Evolutionary conservation across 1,140 invertebrate genomes (phyloP).

Genomic region (Pseudomyrmex sp.): DNA sequence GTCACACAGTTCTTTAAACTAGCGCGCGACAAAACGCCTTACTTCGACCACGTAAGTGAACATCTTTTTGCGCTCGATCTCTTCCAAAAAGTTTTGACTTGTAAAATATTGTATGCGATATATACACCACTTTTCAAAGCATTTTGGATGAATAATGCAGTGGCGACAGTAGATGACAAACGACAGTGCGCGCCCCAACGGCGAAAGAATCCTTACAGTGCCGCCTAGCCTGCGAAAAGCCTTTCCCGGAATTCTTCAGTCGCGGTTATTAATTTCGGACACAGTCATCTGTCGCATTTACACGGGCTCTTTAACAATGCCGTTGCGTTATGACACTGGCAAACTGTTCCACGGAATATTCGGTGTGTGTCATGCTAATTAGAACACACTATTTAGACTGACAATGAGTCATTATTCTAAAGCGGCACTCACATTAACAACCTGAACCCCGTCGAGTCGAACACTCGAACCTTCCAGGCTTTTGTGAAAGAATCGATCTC

Average conservation of each 20-base stretch:
- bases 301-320: slow-evolving; percentile 6
- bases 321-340: not conserved
- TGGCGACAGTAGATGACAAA: slow-evolving; percentile 1
- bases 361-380: slow-evolving; percentile 48
- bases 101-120: not conserved
- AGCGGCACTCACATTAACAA: too few relatives aligned
- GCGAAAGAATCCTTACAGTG: slow-evolving; percentile 11
- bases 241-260: slow-evolving; percentile 11
- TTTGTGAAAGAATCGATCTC: too few relatives aligned
- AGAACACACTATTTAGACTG: not conserved
- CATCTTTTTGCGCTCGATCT: not conserved
- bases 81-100: not conserved
- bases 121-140: not conserved
- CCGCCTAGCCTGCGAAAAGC: slow-evolving; percentile 9
- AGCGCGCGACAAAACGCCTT: not conserved
- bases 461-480: too few relatives aligned
- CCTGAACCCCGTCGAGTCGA: too few relatives aligned
- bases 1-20: not conserved
- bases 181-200: not conserved
- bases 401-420: slow-evolving; percentile 1
- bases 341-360: slow-evolving; percentile 10
- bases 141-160: slow-evolving; percentile 8
- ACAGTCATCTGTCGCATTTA: not conserved
- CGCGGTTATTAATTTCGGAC: slow-evolving; percentile 51
- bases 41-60: not conserved